Conservation (phyloP, 2,113 vertebrate species). For the Bubo blakistoni region DNA sequence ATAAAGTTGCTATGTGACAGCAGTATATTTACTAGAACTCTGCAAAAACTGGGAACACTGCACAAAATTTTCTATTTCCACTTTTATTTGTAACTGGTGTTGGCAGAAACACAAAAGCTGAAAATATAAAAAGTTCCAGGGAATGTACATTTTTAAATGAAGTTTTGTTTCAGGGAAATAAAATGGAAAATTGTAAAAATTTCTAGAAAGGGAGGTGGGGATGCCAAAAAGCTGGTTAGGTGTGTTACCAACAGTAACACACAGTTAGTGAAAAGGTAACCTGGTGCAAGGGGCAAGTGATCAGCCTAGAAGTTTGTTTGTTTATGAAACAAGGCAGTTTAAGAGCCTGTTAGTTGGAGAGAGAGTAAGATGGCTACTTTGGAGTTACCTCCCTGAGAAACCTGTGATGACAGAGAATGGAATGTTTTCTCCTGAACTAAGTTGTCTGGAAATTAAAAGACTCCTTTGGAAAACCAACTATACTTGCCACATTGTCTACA, state of each 20-base stretch:
- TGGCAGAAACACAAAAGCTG: background rate
- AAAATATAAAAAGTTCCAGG: background rate
- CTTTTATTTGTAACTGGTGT: background rate
- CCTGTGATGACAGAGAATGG: background rate
- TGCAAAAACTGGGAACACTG: background rate
- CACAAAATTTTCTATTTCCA: background rate
- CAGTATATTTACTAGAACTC: background rate
- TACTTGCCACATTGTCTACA: background rate
- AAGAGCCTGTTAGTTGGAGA: background rate
- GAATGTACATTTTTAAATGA: background rate
- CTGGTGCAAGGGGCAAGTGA: background rate
- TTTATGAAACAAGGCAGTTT: background rate
- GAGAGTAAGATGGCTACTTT: background rate
- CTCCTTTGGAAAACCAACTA: background rate
- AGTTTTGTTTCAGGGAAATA: background rate
- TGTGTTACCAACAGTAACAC: background rate
- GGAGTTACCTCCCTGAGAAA: background rate
- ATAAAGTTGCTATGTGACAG: slow-evolving; percentile 1
- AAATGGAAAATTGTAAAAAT: background rate
- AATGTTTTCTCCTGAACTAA: background rate
- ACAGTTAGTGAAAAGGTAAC: background rate
- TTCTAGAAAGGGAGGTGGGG: background rate
- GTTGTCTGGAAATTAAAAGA: background rate
- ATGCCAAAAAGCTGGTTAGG: background rate
- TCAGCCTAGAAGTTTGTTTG: background rate